phyloP scores from a whole-genome alignment of 2,113 vertebrate species.

The Ginglymostoma cirratum region DNA sequence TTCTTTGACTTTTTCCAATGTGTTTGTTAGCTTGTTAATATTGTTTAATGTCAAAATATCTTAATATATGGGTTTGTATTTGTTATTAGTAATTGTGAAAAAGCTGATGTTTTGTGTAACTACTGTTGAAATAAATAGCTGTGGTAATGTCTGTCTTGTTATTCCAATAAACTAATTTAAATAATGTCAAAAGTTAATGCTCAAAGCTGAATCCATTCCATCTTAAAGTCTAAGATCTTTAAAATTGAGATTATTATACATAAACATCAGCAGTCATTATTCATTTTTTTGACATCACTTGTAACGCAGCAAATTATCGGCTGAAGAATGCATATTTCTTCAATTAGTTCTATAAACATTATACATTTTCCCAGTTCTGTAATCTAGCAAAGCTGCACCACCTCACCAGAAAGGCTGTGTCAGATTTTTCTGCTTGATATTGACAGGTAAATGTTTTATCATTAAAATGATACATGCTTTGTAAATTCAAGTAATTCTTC shows the following conservation, averaged over 20 bases:
- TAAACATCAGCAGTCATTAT: background rate
- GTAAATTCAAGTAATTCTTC: background rate
- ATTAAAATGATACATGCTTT: background rate
- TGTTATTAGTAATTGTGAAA: background rate
- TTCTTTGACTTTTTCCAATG: background rate
- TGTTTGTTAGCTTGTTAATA: background rate
- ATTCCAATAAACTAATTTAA: background rate
- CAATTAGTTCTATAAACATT: background rate
- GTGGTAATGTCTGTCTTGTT: background rate
- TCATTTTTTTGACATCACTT: background rate
- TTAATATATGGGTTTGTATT: slow-evolving; percentile 12
- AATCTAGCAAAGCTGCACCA: background rate
- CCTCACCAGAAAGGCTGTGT: background rate
- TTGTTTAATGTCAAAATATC: background rate
- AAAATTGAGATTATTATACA: background rate
- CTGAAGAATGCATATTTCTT: background rate
- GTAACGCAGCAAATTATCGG: background rate
- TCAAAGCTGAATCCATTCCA: background rate
- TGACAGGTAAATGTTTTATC: background rate
- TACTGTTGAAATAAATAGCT: slow-evolving; percentile 34
- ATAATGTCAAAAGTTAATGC: background rate
- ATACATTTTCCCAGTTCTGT: background rate
- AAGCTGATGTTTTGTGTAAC: slow-evolving; percentile 20
- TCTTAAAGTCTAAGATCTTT: background rate
- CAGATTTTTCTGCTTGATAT: background rate